Conservation (phyloP, 2,888 invertebrate species). For the Geotrupes spiniger region DNA sequence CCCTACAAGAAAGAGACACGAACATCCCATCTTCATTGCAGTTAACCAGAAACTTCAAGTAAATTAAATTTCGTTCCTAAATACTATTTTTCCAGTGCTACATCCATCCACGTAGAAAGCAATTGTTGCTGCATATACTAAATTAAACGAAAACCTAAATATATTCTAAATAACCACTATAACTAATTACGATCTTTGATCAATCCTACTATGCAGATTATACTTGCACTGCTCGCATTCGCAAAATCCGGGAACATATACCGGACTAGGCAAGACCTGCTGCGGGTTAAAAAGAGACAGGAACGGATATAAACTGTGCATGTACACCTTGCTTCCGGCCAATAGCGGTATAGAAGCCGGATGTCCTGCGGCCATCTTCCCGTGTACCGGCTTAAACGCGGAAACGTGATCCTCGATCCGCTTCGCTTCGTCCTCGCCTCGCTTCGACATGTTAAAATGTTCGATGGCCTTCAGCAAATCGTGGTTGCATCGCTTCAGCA, state of each 20-base stretch:
- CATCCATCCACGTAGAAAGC: too few species aligned
- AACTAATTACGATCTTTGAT: constrained; percentile 26
- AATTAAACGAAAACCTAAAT: too few species aligned
- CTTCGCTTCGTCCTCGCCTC: constrained; percentile 24
- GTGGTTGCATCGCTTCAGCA: constrained; percentile 88
- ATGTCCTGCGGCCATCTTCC: constrained; percentile 25
- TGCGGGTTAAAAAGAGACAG: constrained; percentile 48
- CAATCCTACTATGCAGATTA: constrained; percentile 39
- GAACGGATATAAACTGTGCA: constrained; percentile 51
- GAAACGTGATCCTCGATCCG: constrained; percentile 36
- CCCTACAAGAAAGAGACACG: too few species aligned
- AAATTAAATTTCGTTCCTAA: too few species aligned
- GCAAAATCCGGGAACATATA: constrained; percentile 50
- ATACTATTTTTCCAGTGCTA: too few species aligned
- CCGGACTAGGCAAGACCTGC: constrained; percentile 47
- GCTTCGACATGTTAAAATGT: constrained; percentile 61
- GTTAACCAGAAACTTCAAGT: too few species aligned
- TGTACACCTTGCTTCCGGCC: constrained; percentile 45
- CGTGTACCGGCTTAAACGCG: constrained; percentile 46
- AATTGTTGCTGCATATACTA: too few species aligned
- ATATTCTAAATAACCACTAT: too few species aligned
- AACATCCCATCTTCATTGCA: too few species aligned
- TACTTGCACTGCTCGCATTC: constrained; percentile 51
- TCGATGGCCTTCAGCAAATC: constrained; percentile 88
- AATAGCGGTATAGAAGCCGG: constrained; percentile 39